These are phyloP conservation scores for Onychostruthus taczanowskii DNA, from an alignment of 2,113 vertebrate genomes.

Conservation along the genomic window DNA sequence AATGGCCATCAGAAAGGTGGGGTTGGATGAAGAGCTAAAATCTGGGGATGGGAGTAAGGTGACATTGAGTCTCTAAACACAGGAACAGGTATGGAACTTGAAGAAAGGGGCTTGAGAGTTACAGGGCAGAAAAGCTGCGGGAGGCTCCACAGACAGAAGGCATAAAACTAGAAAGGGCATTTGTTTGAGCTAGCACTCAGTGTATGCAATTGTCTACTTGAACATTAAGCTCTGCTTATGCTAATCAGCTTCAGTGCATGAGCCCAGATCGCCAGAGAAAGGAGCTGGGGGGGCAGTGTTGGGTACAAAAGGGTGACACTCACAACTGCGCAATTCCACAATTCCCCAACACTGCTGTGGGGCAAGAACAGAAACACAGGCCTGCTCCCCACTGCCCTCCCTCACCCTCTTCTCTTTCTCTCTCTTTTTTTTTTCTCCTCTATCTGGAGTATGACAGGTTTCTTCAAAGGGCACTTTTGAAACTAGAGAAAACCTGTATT, in stretches of 20 bases:
- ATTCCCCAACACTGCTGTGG: not conserved
- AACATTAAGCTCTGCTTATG: not conserved
- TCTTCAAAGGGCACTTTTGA: slow-evolving; percentile 33
- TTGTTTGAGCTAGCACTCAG: not conserved
- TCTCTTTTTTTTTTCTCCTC: not conserved
- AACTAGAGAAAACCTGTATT: slow-evolving; percentile 37
- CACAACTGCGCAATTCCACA: not conserved
- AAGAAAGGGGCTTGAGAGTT: not conserved
- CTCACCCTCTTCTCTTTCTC: not conserved
- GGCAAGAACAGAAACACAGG: not conserved
- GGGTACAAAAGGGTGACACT: not conserved
- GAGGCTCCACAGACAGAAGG: not conserved
- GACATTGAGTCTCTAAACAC: not conserved
- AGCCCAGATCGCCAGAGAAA: not conserved
- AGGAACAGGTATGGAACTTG: not conserved
- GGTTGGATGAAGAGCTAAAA: not conserved
- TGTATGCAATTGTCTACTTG: not conserved
- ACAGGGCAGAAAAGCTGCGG: fast-evolving
- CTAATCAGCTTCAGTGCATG: not conserved
- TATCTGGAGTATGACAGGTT: not conserved
- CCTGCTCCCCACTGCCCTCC: not conserved
- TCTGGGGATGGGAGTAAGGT: not conserved
- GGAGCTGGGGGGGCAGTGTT: not conserved
- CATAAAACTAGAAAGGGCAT: not conserved
- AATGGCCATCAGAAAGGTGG: not conserved